Percentiles rank a stretch among this genome's conserved stretches.
phyloP scores from a whole-genome alignment of 2,888 invertebrate genomes.

The Belgica antarctica region DNA sequence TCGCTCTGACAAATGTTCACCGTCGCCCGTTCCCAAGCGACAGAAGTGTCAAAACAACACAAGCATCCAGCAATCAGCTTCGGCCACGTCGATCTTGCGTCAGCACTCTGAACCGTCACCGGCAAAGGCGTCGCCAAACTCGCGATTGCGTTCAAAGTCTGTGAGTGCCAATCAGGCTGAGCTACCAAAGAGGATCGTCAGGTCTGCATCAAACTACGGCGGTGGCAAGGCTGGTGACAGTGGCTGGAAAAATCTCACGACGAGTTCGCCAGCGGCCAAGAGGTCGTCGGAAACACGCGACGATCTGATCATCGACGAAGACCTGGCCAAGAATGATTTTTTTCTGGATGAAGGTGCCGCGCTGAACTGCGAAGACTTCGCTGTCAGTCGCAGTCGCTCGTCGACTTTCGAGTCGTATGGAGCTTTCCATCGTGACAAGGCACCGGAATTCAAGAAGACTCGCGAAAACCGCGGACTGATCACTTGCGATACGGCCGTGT shows the following conservation, averaged over 20 bases:
- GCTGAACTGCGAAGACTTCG: background rate
- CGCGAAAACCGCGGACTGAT: slow-evolving; percentile 48
- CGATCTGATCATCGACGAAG: slow-evolving; percentile 20
- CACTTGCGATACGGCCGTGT: slow-evolving; percentile 51
- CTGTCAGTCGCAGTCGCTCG: background rate
- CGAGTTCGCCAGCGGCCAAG: slow-evolving; percentile 48
- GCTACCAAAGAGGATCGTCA: slow-evolving; percentile 44
- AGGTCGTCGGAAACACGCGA: slow-evolving; percentile 45
- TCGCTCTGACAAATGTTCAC: slow-evolving; percentile 54
- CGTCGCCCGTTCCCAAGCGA: slow-evolving; percentile 51
- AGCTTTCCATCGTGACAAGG: slow-evolving; percentile 30
- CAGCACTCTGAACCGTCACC: slow-evolving; percentile 50
- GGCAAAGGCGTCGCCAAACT: slow-evolving; percentile 49
- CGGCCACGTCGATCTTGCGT: slow-evolving; percentile 56
- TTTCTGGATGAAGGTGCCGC: slow-evolving; percentile 30
- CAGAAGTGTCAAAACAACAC: slow-evolving; percentile 49
- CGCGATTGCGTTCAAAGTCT: slow-evolving; percentile 55
- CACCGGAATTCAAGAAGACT: slow-evolving; percentile 30
- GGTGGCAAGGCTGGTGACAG: slow-evolving; percentile 12
- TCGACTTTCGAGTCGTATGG: slow-evolving; percentile 10
- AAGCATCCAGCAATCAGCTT: slow-evolving; percentile 56
- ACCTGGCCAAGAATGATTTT: slow-evolving; percentile 29
- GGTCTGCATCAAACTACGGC: slow-evolving; percentile 47
- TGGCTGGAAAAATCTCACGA: slow-evolving; percentile 37
- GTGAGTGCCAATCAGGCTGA: slow-evolving; percentile 51